A percentile compares a stretch with the other conserved stretches of the same genome.
Conservation (phyloP, 2,113 vertebrate genomes). For the Henicopernis longicauda region DNA sequence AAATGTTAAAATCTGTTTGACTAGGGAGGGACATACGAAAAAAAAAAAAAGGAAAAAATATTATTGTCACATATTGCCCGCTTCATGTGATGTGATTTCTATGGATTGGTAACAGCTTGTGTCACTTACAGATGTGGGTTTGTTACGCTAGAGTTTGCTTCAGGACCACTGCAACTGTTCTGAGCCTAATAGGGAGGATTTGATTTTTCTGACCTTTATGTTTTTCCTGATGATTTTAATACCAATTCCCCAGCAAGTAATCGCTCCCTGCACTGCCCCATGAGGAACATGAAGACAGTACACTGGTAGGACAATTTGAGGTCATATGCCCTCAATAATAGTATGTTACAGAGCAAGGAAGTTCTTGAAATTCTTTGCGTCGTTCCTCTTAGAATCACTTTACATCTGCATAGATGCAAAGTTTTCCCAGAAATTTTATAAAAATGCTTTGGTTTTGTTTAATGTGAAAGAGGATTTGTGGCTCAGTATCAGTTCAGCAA, state of each 20-base stretch:
- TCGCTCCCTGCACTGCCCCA: background rate
- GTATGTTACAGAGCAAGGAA: background rate
- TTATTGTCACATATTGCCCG: background rate
- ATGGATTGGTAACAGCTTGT: background rate
- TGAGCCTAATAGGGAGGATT: background rate
- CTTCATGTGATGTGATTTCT: background rate
- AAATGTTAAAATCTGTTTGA: background rate
- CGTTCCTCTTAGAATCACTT: background rate
- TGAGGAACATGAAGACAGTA: background rate
- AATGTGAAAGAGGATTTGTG: background rate
- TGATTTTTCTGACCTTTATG: background rate
- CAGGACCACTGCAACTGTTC: background rate
- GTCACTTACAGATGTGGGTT: background rate
- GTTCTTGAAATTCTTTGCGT: background rate
- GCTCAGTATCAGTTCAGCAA: background rate
- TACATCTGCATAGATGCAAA: background rate
- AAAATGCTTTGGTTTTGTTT: background rate
- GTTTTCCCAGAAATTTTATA: background rate
- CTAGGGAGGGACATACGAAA: background rate
- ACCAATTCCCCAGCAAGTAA: background rate
- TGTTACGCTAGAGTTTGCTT: background rate
- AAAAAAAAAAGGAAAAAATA: background rate
- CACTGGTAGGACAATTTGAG: background rate
- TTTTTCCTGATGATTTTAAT: background rate
- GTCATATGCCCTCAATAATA: background rate